Percentiles rank a stretch among this genome's conserved stretches.
phyloP scores from a whole-genome alignment of 2,113 vertebrate species.

The Aegotheles bennettii region DNA sequence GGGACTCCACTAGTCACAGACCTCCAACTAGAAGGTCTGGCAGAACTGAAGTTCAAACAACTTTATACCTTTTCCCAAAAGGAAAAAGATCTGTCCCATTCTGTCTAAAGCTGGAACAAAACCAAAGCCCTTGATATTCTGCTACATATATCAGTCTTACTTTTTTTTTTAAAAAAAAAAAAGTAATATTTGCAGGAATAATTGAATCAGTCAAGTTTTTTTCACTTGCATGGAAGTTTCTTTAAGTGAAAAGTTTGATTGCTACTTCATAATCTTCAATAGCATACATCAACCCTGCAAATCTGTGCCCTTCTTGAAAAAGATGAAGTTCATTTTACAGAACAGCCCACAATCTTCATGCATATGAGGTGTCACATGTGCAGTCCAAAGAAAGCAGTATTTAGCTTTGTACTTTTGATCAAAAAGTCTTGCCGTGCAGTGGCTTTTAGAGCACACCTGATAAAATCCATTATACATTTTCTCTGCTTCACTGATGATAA shows the following conservation, averaged over 20 bases:
- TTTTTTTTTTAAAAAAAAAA: not conserved
- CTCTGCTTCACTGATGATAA: not conserved
- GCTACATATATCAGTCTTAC: not conserved
- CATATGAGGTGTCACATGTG: not conserved
- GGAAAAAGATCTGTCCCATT: not conserved
- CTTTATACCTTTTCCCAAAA: not conserved
- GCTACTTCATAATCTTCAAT: not conserved
- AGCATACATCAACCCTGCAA: not conserved
- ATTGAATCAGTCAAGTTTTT: not conserved
- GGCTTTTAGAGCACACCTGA: not conserved
- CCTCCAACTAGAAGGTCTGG: too few species aligned
- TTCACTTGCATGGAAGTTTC: not conserved
- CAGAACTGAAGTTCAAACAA: not conserved
- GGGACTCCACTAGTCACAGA: too few species aligned
- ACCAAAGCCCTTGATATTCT: not conserved
- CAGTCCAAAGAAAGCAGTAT: not conserved
- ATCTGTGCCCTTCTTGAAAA: not conserved
- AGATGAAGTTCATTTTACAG: not conserved
- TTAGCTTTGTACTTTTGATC: not conserved
- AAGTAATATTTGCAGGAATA: not conserved
- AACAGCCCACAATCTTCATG: not conserved
- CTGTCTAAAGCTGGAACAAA: not conserved
- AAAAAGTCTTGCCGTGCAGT: not conserved
- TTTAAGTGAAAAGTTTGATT: not conserved
- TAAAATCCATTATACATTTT: constrained; percentile 18